Percentiles rank a stretch among this genome's conserved stretches.
Conservation (phyloP, 2,113 vertebrate genomes). For the Phainopepla nitens region DNA sequence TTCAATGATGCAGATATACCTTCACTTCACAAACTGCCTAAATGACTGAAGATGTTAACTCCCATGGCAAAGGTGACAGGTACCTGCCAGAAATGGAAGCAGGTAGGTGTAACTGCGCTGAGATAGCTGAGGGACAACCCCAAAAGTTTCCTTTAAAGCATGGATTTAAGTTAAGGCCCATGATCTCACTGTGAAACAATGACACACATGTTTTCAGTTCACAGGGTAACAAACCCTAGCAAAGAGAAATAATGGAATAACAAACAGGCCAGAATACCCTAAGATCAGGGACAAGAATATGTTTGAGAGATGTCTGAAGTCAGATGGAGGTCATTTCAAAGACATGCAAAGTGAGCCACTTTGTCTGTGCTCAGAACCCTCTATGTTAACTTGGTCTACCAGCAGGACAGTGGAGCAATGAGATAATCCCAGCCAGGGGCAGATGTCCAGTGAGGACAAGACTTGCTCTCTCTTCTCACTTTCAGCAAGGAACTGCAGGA, state of each 20-base stretch:
- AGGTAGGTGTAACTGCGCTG: neutral
- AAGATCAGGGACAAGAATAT: neutral
- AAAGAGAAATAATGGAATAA: neutral
- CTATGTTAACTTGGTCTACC: neutral
- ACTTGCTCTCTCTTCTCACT: neutral
- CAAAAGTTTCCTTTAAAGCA: neutral
- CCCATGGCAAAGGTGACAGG: neutral
- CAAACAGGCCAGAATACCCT: neutral
- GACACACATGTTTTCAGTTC: neutral
- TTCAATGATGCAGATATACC: accelerated
- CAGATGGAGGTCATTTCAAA: neutral
- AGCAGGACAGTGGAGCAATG: neutral
- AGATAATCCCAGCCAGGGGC: neutral
- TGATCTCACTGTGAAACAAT: neutral
- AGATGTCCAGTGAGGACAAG: neutral
- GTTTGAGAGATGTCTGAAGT: neutral
- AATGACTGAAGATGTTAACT: neutral
- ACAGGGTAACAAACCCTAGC: neutral
- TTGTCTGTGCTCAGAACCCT: neutral
- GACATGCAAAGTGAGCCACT: neutral
- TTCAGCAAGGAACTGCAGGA: neutral
- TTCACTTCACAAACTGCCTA: neutral
- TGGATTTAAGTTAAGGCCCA: neutral
- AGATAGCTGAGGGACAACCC: neutral
- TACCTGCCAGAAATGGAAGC: neutral